Conservation (phyloP, 2,113 vertebrate genomes). For the Aviceda subcristata region DNA sequence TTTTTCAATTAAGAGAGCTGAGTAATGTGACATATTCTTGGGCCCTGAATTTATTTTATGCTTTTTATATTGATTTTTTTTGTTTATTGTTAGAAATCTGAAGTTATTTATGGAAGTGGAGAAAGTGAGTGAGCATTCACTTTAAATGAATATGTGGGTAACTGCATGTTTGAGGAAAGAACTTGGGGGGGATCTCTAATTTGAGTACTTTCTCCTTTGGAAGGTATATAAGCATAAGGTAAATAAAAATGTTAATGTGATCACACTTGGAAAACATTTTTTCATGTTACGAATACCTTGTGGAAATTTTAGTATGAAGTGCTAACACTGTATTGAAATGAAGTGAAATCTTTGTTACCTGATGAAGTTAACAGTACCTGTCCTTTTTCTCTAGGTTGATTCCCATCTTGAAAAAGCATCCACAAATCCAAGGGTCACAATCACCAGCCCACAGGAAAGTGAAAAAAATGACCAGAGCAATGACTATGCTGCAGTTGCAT, state of each 20-base stretch:
- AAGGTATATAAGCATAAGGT: neutral
- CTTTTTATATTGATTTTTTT: neutral
- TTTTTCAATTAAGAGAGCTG: neutral
- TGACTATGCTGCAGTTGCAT: slow-evolving; percentile 64
- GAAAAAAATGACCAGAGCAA: slow-evolving; percentile 63
- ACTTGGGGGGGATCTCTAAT: neutral
- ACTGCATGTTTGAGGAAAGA: neutral
- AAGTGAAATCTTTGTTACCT: neutral
- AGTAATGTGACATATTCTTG: neutral
- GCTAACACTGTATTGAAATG: neutral
- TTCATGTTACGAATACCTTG: neutral
- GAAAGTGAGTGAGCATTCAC: neutral
- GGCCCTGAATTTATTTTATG: neutral
- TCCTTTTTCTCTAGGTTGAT: slow-evolving; percentile 52
- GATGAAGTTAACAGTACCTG: neutral
- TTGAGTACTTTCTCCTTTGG: neutral
- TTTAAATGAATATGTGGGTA: neutral
- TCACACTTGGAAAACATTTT: neutral
- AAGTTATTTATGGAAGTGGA: neutral
- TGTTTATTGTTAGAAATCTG: neutral
- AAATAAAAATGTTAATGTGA: neutral
- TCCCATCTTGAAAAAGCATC: slow-evolving; percentile 23
- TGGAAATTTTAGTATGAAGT: neutral
- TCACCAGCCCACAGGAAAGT: slow-evolving; percentile 74
- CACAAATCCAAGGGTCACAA: slow-evolving; percentile 69